These are phyloP conservation scores for Porphyrio hochstetteri DNA, from an alignment of 2,113 vertebrate genomes.

Conservation along the genomic window DNA sequence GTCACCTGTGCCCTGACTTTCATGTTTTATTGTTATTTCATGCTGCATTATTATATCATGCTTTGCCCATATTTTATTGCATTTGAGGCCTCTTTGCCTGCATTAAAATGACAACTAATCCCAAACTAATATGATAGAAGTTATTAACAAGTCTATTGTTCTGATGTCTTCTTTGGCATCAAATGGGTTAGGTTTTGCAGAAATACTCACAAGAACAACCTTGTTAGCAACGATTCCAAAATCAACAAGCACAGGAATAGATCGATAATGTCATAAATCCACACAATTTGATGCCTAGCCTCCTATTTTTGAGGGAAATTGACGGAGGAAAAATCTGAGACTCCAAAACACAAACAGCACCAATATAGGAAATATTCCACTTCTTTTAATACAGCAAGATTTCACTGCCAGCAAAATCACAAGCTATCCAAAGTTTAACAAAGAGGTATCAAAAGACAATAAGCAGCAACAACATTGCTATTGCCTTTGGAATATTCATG, in stretches of 20 bases:
- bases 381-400: neutral
- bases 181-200: neutral
- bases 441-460: conserved; percentile 24
- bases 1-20: neutral
- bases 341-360: neutral
- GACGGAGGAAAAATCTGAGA: neutral
- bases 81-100: neutral
- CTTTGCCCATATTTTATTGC: neutral
- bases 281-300: neutral
- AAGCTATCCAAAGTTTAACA: conserved; percentile 36
- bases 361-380: neutral
- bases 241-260: neutral
- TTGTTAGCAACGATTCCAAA: neutral
- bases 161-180: neutral
- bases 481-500: neutral
- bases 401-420: conserved; percentile 30
- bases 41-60: neutral
- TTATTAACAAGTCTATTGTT: neutral
- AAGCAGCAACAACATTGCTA: neutral
- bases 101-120: neutral
- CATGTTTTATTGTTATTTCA: neutral
- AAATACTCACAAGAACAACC: neutral
- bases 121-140: neutral
- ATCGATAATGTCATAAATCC: neutral
- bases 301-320: neutral